These are phyloP conservation scores for Nomada flava DNA, from an alignment of 2,888 invertebrate species.

Conservation along the genomic window DNA sequence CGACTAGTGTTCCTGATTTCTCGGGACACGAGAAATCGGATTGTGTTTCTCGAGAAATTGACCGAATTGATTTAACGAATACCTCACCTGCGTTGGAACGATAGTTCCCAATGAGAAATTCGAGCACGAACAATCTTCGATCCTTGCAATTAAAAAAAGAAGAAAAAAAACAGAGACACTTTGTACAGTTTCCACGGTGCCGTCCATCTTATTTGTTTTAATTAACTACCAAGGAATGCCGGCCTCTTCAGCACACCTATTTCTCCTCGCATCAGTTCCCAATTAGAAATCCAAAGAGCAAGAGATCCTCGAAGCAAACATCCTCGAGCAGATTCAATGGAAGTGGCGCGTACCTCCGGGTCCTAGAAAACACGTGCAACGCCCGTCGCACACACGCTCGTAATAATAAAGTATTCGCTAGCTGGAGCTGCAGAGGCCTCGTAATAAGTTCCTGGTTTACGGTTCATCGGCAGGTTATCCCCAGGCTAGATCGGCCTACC, in stretches of 20 bases:
- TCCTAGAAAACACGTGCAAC: conserved; percentile 35
- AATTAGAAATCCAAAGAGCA: neutral
- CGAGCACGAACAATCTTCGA: too few species aligned
- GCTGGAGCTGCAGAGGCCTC: conserved; percentile 47
- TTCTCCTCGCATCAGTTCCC: neutral
- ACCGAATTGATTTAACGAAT: too few species aligned
- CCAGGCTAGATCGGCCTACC: conserved; percentile 69
- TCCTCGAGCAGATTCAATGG: neutral
- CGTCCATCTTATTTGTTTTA: too few species aligned
- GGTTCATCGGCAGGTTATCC: conserved; percentile 79
- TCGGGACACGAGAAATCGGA: too few species aligned
- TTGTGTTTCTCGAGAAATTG: too few species aligned
- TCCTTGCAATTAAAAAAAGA: too few species aligned
- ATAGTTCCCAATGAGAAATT: too few species aligned
- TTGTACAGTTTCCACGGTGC: too few species aligned
- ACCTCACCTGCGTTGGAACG: too few species aligned
- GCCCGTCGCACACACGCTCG: conserved; percentile 18
- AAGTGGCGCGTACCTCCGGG: neutral
- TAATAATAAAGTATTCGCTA: conserved; percentile 67
- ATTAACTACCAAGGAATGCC: too few species aligned
- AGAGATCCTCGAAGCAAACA: neutral
- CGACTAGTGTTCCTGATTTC: neutral
- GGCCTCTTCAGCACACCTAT: too few species aligned
- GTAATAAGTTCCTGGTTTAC: conserved; percentile 82
- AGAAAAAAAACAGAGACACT: too few species aligned